Conservation (phyloP, 2,888 invertebrate genomes). For the Phytoseiulus persimilis region DNA sequence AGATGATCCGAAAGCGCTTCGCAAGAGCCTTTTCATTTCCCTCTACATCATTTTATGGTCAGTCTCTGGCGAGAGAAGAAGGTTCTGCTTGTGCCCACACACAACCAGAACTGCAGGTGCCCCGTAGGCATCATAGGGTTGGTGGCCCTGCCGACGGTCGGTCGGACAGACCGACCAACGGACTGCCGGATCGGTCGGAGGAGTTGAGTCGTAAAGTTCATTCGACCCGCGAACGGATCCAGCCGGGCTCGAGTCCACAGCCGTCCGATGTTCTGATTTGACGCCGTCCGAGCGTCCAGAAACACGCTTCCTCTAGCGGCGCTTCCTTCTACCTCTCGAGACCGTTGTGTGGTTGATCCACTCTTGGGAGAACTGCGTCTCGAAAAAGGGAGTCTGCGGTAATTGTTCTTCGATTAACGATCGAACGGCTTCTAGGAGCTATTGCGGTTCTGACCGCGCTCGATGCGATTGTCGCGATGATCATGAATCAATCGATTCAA, state of each 20-base stretch:
- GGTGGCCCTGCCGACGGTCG: background rate
- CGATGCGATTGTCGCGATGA: background rate
- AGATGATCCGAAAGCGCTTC: background rate
- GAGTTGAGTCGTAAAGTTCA: background rate
- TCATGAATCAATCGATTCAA: background rate
- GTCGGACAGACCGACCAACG: background rate
- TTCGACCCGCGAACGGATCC: background rate
- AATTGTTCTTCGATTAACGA: background rate
- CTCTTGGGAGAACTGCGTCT: background rate
- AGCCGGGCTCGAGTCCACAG: background rate
- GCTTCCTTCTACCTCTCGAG: background rate
- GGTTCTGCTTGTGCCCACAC: background rate
- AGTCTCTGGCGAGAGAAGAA: background rate
- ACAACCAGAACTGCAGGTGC: background rate
- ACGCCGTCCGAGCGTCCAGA: background rate
- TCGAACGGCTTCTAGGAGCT: background rate
- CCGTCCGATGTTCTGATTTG: background rate
- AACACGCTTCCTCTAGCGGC: background rate
- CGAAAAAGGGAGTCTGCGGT: background rate
- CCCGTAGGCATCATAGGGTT: background rate
- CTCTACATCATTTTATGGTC: background rate
- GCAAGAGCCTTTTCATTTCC: background rate
- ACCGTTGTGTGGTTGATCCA: background rate
- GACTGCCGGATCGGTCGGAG: background rate
- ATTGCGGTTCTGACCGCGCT: background rate